Conservation (phyloP, 1,140 invertebrate species). For the Tetragonula clypearis region DNA sequence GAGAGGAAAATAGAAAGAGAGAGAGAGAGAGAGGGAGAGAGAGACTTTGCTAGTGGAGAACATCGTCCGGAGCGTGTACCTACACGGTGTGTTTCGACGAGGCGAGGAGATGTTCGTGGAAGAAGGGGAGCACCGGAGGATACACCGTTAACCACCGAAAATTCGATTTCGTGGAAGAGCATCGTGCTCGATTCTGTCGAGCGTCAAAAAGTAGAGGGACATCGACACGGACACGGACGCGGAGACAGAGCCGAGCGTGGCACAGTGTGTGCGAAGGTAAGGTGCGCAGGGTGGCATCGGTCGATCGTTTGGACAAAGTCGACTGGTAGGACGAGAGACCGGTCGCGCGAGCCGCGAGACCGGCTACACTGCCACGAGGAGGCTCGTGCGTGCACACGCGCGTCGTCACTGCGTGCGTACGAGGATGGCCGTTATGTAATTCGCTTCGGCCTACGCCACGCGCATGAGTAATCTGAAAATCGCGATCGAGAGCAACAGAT, state of each 20-base stretch:
- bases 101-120: not conserved
- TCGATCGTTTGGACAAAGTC: conserved; percentile 49
- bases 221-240: not conserved
- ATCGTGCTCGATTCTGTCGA: not conserved
- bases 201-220: not conserved
- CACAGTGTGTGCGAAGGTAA: conserved; percentile 24
- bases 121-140: conserved; percentile 6
- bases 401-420: conserved; percentile 20
- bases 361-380: conserved; percentile 18
- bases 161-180: conserved; percentile 27
- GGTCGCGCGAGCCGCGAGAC: conserved; percentile 39
- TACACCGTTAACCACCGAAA: conserved; percentile 24
- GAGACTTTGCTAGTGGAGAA: not conserved
- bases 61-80: not conserved
- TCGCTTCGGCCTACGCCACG: conserved; percentile 39
- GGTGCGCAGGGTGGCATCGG: conserved; percentile 46
- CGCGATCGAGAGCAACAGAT: conserved; percentile 5
- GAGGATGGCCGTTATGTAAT: conserved; percentile 64
- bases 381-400: conserved; percentile 33
- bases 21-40: not conserved
- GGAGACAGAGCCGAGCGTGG: not conserved
- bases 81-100: not conserved
- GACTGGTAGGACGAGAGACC: conserved; percentile 58
- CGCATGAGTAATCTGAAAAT: conserved; percentile 50
- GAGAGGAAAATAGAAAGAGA: too few species aligned